phyloP scores from a whole-genome alignment of 2,888 invertebrate species.

The Nycteola revayana region DNA sequence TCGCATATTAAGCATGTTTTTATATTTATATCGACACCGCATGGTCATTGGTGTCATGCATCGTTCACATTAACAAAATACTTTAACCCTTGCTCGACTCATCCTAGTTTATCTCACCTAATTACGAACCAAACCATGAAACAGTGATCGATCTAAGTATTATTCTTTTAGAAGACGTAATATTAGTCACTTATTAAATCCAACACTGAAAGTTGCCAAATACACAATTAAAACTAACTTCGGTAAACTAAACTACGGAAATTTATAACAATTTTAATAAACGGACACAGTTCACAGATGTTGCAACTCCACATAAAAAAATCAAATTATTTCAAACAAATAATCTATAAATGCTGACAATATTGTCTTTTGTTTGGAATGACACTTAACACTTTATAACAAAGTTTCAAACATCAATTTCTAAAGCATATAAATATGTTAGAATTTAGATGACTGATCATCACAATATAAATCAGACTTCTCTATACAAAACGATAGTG shows the following conservation, averaged over 20 bases:
- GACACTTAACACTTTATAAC: constrained; percentile 62
- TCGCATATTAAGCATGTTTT: constrained; percentile 75
- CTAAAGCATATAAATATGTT: constrained; percentile 58
- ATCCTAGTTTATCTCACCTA: constrained; percentile 29
- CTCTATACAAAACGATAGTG: constrained; percentile 44
- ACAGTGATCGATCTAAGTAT: constrained; percentile 44
- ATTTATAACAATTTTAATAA: constrained; percentile 53
- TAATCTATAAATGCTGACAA: constrained; percentile 80
- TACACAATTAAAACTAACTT: constrained; percentile 59
- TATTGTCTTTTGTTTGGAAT: constrained; percentile 81
- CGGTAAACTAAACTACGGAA: constrained; percentile 59
- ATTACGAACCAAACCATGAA: constrained; percentile 41
- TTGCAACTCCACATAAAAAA: constrained; percentile 47
- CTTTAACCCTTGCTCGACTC: constrained; percentile 42
- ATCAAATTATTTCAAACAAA: constrained; percentile 54
- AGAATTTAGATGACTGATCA: constrained; percentile 60
- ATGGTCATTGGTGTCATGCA: constrained; percentile 58
- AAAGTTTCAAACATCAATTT: constrained; percentile 49
- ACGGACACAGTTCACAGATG: constrained; percentile 54
- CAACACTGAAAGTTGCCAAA: constrained; percentile 56
- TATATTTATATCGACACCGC: constrained; percentile 51
- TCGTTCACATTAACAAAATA: constrained; percentile 55
- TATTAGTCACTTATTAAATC: constrained; percentile 57
- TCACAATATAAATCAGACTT: constrained; percentile 51
- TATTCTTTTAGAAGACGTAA: constrained; percentile 52